phyloP scores from a whole-genome alignment of 2,888 invertebrate genomes.

The Lasioglossum calceatum region DNA sequence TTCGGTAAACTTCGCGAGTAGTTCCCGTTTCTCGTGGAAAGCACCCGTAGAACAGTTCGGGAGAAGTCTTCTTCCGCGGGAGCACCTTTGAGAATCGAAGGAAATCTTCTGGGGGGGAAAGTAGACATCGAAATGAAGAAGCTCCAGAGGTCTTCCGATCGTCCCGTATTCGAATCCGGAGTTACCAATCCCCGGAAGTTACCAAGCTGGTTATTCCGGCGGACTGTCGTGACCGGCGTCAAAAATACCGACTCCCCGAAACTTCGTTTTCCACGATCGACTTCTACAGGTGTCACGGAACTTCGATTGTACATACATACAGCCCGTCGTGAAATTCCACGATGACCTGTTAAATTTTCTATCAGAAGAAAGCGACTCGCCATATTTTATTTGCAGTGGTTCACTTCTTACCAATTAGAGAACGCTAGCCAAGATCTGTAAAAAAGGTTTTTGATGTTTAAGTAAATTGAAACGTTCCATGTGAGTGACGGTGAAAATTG shows the following conservation, averaged over 20 bases:
- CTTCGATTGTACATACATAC: not conserved
- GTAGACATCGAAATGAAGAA: conserved; percentile 3
- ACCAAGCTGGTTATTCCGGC: conserved; percentile 15
- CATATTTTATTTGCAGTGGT: not conserved
- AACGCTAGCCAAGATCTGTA: not conserved
- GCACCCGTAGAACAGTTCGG: not conserved
- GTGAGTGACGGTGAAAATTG: too few relatives aligned
- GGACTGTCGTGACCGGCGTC: conserved; percentile 14
- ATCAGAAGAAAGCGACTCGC: not conserved
- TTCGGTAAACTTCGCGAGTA: not conserved
- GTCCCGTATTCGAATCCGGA: conserved; percentile 7
- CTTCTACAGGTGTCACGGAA: not conserved
- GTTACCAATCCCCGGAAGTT: conserved; percentile 12
- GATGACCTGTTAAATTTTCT: not conserved
- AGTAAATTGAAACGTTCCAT: too few relatives aligned
- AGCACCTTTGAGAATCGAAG: not conserved
- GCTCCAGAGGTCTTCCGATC: not conserved
- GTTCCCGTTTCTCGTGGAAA: not conserved
- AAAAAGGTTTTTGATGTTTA: too few relatives aligned
- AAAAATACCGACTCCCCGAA: conserved; percentile 16
- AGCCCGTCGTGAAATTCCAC: not conserved
- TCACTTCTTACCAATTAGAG: not conserved
- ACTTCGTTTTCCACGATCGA: not conserved
- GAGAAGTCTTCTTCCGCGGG: not conserved
- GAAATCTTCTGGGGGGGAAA: not conserved